A percentile compares a stretch with the other conserved stretches of the same genome.
Evolutionary conservation across 1,140 invertebrate species (phyloP).

Genomic region (Cyclina sinensis): DNA sequence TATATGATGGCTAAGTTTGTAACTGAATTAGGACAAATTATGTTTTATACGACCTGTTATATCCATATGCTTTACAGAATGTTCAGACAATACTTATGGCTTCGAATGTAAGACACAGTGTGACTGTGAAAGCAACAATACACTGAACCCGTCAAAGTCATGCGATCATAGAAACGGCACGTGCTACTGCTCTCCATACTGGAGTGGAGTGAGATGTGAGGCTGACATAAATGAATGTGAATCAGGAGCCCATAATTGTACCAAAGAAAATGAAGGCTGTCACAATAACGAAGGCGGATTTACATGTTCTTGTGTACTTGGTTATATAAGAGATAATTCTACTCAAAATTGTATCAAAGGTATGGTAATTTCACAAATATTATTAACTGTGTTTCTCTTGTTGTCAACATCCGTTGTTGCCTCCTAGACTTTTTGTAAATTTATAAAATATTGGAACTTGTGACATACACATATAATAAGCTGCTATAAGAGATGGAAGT

Average conservation of each 20-base stretch:
- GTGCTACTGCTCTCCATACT: slow-evolving; percentile 17
- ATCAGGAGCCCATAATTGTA: slow-evolving; percentile 9
- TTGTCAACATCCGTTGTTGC: too few relatives aligned
- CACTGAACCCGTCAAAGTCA: neutral
- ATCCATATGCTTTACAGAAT: slow-evolving; percentile 22
- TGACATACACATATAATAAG: too few relatives aligned
- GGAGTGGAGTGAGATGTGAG: slow-evolving; percentile 44
- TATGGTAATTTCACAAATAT: too few relatives aligned
- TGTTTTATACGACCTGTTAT: too few relatives aligned
- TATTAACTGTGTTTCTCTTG: too few relatives aligned
- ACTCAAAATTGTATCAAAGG: too few relatives aligned
- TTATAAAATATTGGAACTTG: too few relatives aligned
- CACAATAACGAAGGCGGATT: slow-evolving; percentile 15
- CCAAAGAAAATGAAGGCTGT: neutral
- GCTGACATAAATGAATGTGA: slow-evolving; percentile 45
- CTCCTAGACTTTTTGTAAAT: too few relatives aligned
- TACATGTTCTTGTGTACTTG: neutral
- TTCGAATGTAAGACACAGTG: neutral
- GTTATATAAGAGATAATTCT: neutral
- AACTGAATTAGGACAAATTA: too few relatives aligned
- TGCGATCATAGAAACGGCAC: slow-evolving; percentile 16
- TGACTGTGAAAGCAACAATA: neutral
- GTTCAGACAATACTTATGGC: slow-evolving; percentile 39
- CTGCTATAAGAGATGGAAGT: too few relatives aligned
- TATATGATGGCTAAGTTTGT: too few relatives aligned